Evolutionary conservation across 2,888 invertebrate genomes (phyloP), one percentile per base, ranked within the genome.

Genomic region (Stenodema calcarata): DNA sequence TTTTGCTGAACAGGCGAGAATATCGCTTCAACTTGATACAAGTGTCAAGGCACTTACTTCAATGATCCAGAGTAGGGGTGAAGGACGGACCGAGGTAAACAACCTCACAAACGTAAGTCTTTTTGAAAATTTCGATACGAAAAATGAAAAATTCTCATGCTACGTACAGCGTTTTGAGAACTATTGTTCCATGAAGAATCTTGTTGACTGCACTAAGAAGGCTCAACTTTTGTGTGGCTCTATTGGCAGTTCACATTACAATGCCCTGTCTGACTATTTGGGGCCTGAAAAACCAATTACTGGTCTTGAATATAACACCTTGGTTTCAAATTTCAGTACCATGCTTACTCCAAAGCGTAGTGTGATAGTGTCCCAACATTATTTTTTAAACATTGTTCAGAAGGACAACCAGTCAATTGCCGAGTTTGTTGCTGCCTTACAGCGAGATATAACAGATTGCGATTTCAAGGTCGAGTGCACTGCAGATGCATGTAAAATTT

Each of bases 181-280:
- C 35, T 81, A 86, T 28, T 80, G 62, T 30, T n/a, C 0, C 6
- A 69, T 86, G 70, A 86, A 79, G 35, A 42, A 76, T 30, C 35
- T 86, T 47, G 27, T 42, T 14, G 80, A 80, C 62, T 14, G 50
- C 27, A 41, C 41, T 4, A n/a, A 80, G 35, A 62, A 76, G 27
- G 86, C 81, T 23, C 69, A 86, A 18, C 18, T 86, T 30, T 35
- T 86, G n/a, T 86, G 70, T 35, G 70, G 42, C 9, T 88, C 87
- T 35, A 87, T 88, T 4, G 88, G 88, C 6, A 35, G 62, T 18
- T 44, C n/a, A 9, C 88, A 88, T 70, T 88, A 87, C 44, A 88
- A 87, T 69, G 69, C 23, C 35, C 54, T 88, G 27, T 84, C 87
- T 23, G 88, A 80, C 2, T 70, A 69, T 42, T 47, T 88, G 14